Base-by-base conservation (phyloP, 2,888 invertebrate genomes). In the Exephanes ischioxanthus region DNA sequence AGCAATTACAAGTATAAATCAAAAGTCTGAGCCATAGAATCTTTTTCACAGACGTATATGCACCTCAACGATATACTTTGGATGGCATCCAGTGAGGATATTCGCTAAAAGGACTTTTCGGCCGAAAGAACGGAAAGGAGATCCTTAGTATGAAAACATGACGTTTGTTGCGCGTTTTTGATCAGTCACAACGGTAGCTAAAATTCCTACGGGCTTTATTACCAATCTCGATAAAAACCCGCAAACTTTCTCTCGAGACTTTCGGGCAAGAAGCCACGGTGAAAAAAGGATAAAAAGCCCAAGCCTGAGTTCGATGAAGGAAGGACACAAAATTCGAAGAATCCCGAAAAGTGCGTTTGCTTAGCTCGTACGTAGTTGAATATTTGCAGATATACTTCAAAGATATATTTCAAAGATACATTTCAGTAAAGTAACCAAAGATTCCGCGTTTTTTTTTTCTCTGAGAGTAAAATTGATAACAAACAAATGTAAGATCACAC, bases 341-440 rank as follows among this genome's bases (percentile, higher is more conserved):
- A 73, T 84, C 77, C 79, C 85, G 77, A 83, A 89, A 90, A 91
- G 89, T 90, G 90, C 89, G 91, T 91, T 91, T 90, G 89, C 91
- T 89, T 89, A 88, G 86, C 87, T 89, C 89, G 88, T 86, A 85
- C 89, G 89, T 91, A 89, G 87, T 33, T 63, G 33, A 63, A 91
- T 93, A 91, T 93, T 93, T 93, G 89, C 91, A 86, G 90, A 92
- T 66, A 77, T 89, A 91, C 92, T 92, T 92, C 90, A 91, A 92
- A 92, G 90, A 90, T 91, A 90, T 91, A 90, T 89, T 88, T 92
- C 90, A 91, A 92, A 92, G 90, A 90, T 91, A 90, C 90, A 90
- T 89, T 88, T 84, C 86, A 71, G 78, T 58, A 85, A 72, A 72
- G 75, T 82, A 77, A 75, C 71, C 72, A 81, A 89, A 87, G 82